A percentile compares a stretch with the other conserved stretches of the same genome.
Conservation (phyloP, 2,888 invertebrate genomes). For the Myopa tessellatipennis region DNA sequence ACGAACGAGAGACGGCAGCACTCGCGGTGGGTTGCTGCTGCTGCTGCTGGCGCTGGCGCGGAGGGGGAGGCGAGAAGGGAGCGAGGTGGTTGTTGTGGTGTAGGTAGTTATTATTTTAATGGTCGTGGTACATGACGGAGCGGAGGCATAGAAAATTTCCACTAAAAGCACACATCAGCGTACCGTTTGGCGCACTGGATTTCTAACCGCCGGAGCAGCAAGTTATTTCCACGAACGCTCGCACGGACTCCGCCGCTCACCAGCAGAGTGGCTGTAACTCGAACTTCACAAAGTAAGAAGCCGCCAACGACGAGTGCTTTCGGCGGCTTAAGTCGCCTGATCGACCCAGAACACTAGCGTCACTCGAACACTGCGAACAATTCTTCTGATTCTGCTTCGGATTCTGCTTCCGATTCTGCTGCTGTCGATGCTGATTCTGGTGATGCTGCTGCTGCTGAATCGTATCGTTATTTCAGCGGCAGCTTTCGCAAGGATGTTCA, state of each 20-base stretch:
- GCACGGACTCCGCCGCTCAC: constrained; percentile 7
- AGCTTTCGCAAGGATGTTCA: constrained; percentile 50
- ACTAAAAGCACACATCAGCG: constrained; percentile 35
- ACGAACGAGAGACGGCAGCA: constrained; percentile 18
- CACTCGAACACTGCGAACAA: constrained; percentile 39
- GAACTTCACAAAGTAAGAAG: neutral
- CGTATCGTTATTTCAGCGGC: constrained; percentile 15
- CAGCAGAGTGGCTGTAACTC: neutral
- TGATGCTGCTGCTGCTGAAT: constrained; percentile 13
- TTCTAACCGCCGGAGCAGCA: constrained; percentile 50
- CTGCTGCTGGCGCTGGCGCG: neutral
- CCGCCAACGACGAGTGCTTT: constrained; percentile 10
- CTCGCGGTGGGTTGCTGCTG: constrained; percentile 3
- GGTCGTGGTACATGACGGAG: constrained; percentile 35
- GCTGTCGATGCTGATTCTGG: neutral
- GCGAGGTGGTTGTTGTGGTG: constrained; percentile 45
- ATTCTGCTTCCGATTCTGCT: constrained; percentile 47
- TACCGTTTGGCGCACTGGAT: constrained; percentile 49
- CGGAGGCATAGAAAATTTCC: constrained; percentile 46
- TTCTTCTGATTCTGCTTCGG: constrained; percentile 5
- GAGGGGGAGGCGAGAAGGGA: constrained; percentile 27
- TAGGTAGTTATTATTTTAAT: constrained; percentile 44
- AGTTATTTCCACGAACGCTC: constrained; percentile 44
- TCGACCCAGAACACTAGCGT: constrained; percentile 34
- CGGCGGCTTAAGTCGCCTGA: constrained; percentile 10